These are phyloP conservation scores for Linnaemya vulpina DNA, from an alignment of 2,888 invertebrate genomes.

Conservation along the genomic window DNA sequence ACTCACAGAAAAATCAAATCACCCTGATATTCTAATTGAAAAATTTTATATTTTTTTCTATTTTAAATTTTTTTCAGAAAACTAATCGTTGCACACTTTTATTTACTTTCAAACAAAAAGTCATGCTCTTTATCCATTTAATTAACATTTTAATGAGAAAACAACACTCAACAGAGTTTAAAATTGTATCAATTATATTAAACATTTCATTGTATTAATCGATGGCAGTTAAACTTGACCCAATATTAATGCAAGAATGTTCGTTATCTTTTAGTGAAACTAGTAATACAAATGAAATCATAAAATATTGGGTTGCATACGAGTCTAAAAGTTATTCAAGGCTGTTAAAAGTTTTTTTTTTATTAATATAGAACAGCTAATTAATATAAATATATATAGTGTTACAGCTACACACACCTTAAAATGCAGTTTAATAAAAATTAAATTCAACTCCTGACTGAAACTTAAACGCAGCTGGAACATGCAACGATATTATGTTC, in stretches of 20 bases:
- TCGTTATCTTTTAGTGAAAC: constrained; percentile 17
- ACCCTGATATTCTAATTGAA: neutral
- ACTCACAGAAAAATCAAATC: too few species aligned
- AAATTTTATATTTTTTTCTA: neutral
- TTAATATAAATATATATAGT: neutral
- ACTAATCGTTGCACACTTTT: neutral
- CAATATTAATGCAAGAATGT: constrained; percentile 54
- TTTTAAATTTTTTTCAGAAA: neutral
- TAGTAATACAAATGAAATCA: constrained; percentile 2
- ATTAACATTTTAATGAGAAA: constrained; percentile 40
- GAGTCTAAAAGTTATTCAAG: constrained; percentile 22
- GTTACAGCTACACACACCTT: neutral
- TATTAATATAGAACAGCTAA: constrained; percentile 40
- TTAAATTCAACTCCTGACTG: too few species aligned
- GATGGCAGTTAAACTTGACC: constrained; percentile 62
- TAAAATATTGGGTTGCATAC: constrained; percentile 13
- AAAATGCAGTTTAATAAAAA: constrained; percentile 1
- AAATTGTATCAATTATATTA: neutral
- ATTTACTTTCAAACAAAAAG: neutral
- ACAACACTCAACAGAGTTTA: constrained; percentile 2
- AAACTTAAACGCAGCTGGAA: too few species aligned
- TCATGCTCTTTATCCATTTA: constrained; percentile 34
- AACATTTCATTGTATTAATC: constrained; percentile 36
- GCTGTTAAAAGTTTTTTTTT: constrained; percentile 6
- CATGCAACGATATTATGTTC: too few species aligned